These are phyloP conservation scores for Fragum fragum DNA, from an alignment of 2,888 invertebrate genomes.

Conservation along the genomic window DNA sequence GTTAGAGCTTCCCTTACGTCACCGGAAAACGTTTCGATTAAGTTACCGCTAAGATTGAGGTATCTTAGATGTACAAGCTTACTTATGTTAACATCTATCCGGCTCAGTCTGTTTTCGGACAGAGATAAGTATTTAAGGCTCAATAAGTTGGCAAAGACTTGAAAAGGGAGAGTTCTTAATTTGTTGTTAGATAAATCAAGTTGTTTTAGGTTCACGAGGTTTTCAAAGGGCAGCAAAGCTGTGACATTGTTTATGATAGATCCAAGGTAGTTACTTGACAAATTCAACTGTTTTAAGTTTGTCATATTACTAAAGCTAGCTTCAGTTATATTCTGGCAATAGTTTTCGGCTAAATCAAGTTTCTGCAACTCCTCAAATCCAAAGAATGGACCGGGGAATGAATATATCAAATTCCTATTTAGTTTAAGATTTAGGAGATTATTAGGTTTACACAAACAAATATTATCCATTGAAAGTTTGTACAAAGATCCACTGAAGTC, in stretches of 20 bases:
- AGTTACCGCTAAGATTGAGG: slow-evolving; percentile 1
- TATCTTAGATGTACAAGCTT: neutral
- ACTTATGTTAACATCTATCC: neutral
- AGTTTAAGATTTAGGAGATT: neutral
- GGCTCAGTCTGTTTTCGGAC: slow-evolving; percentile 7
- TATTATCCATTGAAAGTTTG: neutral
- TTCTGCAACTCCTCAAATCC: neutral
- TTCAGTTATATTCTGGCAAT: slow-evolving; percentile 10
- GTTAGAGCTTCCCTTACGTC: neutral
- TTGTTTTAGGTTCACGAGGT: neutral
- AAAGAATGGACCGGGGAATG: slow-evolving; percentile 2
- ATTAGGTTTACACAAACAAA: neutral
- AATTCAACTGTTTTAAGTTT: neutral
- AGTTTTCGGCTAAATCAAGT: slow-evolving; percentile 21
- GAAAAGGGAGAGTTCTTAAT: neutral
- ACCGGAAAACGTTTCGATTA: neutral
- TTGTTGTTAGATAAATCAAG: slow-evolving; percentile 18
- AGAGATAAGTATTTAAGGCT: neutral
- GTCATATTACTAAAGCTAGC: slow-evolving; percentile 16
- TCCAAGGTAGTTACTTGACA: slow-evolving; percentile 12
- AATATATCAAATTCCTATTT: slow-evolving; percentile 1
- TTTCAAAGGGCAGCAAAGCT: neutral
- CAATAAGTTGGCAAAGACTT: neutral
- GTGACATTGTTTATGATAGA: neutral
- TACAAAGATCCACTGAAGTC: slow-evolving; percentile 5